Evolutionary conservation across 92 coral and sea anemone genomes (phyloP), one percentile per base, ranked within the genome.

Genomic region (Phenganax stokvisi): DNA sequence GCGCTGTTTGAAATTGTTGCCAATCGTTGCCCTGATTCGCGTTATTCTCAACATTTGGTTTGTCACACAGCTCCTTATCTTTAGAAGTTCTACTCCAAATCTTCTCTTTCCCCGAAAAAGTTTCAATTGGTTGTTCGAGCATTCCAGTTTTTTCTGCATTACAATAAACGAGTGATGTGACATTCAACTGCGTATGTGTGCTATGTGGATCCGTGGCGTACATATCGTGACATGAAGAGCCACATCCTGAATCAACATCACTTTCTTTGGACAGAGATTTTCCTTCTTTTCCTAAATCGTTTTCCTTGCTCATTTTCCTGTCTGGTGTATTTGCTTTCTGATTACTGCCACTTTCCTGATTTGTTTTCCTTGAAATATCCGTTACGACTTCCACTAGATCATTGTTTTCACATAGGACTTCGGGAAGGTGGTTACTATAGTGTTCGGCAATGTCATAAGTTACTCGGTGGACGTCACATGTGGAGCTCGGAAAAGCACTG

Each of bases 201-300:
- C 9, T 30, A 7, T 12, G 53, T 9, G 67, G 20, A 37, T 64
- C 69, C 5, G 70, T 54, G 54, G 69, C 11, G 51, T 62, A 37
- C n/a, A 79, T 79, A 13, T 79, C 83, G 27, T 79, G 83, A 27
- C 44, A 63, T 0, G 83, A 79, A 12, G 83, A 79, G 30, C 83
- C 83, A 52, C 72, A 79, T 6, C 83, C 83, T 0, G 83, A 79
- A 30, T 79, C 83, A 64, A 79, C 83, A 31, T 79, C 83, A 25
- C 74, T 79, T 65, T 79, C 83, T 30, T 79, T 79, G 8, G 74
- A 63, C 1, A 9, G 47, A 3, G 73, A 68, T 68, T 68, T 68
- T 17, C 73, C 73, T 25, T 68, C 73, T 2, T 68, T 53, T 68
- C 47, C 47, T 68, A 68, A 7, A 57, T 59, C 37, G 9, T 30